A percentile compares a stretch with the other conserved stretches of the same genome.
phyloP scores from a whole-genome alignment of 2,888 invertebrate species.

The Drosophila nigricruria region DNA sequence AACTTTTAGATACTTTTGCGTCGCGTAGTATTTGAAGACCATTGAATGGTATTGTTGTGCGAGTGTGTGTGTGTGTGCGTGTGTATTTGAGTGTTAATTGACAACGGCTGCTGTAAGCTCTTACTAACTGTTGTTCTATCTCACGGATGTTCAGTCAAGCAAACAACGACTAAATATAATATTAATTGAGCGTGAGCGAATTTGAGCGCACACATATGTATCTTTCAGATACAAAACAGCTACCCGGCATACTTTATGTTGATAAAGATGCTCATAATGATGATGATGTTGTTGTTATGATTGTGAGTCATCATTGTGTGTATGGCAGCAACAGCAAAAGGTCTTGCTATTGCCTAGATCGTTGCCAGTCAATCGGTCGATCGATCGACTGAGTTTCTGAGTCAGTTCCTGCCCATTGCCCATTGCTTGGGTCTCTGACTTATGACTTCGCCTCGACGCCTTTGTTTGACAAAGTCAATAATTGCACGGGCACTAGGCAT shows the following conservation, averaged over 20 bases:
- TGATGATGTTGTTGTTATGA: constrained; percentile 21
- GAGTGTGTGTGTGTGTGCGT: constrained; percentile 11
- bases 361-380: constrained; percentile 21
- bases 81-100: constrained; percentile 27
- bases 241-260: constrained; percentile 27
- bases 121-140: constrained; percentile 23
- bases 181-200: constrained; percentile 37
- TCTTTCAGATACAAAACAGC: constrained; percentile 44
- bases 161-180: constrained; percentile 66
- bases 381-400: constrained; percentile 29
- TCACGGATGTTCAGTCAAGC: constrained; percentile 41
- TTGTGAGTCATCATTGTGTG: constrained; percentile 57
- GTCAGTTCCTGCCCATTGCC: constrained; percentile 35
- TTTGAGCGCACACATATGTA: constrained; percentile 19
- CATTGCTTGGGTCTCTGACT: constrained; percentile 5
- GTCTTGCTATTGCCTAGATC: constrained; percentile 41
- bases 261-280: constrained; percentile 19
- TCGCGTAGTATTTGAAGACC: constrained; percentile 42
- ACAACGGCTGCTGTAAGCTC: constrained; percentile 41
- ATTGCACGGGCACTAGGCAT: constrained; percentile 32
- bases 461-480: constrained; percentile 53
- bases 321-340: no score
- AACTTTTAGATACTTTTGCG: constrained; percentile 43
- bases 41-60: constrained; percentile 6
- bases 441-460: constrained; percentile 18